phyloP scores from a whole-genome alignment of 2,797 vertebrate genomes.

The Sebastes iracundus region DNA sequence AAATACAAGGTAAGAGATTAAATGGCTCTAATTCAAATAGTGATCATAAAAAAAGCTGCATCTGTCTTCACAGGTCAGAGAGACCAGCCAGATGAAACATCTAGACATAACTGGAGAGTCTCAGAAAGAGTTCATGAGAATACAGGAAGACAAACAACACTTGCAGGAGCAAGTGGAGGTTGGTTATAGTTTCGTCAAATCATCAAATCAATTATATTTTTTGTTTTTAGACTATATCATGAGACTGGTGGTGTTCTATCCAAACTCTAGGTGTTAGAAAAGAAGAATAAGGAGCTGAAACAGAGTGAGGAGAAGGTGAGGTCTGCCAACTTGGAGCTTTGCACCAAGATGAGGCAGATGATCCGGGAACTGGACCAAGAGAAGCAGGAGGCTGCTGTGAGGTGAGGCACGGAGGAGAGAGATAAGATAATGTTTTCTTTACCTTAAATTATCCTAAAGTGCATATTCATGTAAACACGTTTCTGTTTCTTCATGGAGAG shows the following conservation, averaged over 20 bases:
- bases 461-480: neutral
- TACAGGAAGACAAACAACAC: constrained; percentile 83
- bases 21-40: neutral
- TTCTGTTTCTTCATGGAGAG: constrained; percentile 67
- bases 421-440: neutral
- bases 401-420: constrained; percentile 67
- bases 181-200: neutral
- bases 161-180: constrained; percentile 90
- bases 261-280: constrained; percentile 75
- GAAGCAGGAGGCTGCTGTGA: constrained; percentile 91
- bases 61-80: constrained; percentile 76
- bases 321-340: constrained; percentile 90
- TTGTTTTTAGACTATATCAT: neutral
- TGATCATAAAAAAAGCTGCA: neutral
- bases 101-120: constrained; percentile 55
- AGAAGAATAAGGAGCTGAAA: constrained; percentile 84
- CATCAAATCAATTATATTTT: neutral
- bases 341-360: constrained; percentile 96
- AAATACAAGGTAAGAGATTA: neutral
- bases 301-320: constrained; percentile 89
- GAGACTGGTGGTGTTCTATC: neutral
- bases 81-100: constrained; percentile 66
- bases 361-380: constrained; percentile 94
- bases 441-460: neutral
- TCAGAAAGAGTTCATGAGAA: constrained; percentile 81